Evolutionary conservation across 2,113 vertebrate genomes (phyloP).

Genomic region (Hemiprocne comata): DNA sequence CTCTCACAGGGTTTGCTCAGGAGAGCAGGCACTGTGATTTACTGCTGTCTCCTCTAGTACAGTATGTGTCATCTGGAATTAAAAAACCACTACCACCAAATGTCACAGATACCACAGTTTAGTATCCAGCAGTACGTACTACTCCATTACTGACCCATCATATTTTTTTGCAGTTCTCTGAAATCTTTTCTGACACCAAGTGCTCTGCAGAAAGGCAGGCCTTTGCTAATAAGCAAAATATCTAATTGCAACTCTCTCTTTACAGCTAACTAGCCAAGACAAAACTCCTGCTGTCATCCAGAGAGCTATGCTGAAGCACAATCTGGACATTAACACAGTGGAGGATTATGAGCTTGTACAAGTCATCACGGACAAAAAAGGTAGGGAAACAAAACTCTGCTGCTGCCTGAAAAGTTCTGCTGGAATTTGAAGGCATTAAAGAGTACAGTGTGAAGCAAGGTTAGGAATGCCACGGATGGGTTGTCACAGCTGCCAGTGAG

Average conservation of each 20-base stretch:
- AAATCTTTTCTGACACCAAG: not conserved
- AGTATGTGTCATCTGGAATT: not conserved
- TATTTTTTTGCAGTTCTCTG: not conserved
- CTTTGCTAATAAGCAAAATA: not conserved
- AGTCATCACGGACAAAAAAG: constrained; percentile 91
- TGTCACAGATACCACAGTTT: not conserved
- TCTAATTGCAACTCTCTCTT: not conserved
- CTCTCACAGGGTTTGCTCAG: not conserved
- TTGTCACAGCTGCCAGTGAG: not conserved
- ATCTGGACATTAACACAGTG: constrained; percentile 81
- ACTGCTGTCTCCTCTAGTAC: not conserved
- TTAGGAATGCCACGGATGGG: not conserved
- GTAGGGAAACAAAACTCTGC: constrained; percentile 63
- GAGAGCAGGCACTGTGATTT: not conserved
- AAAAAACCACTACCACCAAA: not conserved
- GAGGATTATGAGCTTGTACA: constrained; percentile 91
- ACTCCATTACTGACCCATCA: not conserved
- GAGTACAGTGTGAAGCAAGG: not conserved
- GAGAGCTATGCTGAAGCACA: constrained; percentile 91
- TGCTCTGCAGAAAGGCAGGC: not conserved
- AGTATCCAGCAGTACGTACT: not conserved
- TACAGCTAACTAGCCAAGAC: constrained; percentile 92
- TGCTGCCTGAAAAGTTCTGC: not conserved
- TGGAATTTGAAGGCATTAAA: not conserved
- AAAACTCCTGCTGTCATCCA: constrained; percentile 89